Base-by-base conservation (phyloP, 1,140 invertebrate species). In the Neodiprion lecontei region DNA sequence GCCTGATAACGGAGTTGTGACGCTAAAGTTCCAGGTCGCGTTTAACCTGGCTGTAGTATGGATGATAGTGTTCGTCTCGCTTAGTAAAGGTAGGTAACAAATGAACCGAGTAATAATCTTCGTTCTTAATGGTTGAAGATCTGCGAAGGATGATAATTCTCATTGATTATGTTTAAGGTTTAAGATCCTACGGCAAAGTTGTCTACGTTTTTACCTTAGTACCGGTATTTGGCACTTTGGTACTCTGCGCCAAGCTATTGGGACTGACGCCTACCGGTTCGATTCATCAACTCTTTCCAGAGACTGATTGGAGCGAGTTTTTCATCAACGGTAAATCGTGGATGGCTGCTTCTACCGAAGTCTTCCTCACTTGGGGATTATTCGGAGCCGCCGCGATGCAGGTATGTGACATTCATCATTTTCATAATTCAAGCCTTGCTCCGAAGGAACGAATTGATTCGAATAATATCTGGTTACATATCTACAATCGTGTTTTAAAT, bases 31-130 rank as follows among this genome's bases (percentile, higher is more conserved):
- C 86, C 95, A 97, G 89, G 91, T 96, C 71, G 94, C 95, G 4
- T 96, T 97, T 86, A 96, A 97, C 86, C 89, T 97, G 81, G 95
- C 95, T 1, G 92, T 97, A 5, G 93, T 97, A 14, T 98, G 96
- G 96, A 94, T 96, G 90, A 93, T 96, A 50, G 92, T 97, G 11
- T 97, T 97, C 81, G 91, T 97, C 10, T 93, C 93, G n/a, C 89
- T 97, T 4, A 96, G 95, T 84, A 96, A 96, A 92, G 96, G 92
- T 92, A 76, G 28, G 53, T 12, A 14, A 14, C 1, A 40, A 49
- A 17, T 67, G 12, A 73, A 21, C n/a, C 10, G 67, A 50, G 48
- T 72, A 11, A 68, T n/a, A 9, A 66, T 49, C 14, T 74, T 8
- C 69, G 21, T 69, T 11, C 40, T 74, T 48, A 47, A 40, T n/a